Evolutionary conservation across 2,888 invertebrate genomes (phyloP).

Genomic region (Metopia argyrocephala): DNA sequence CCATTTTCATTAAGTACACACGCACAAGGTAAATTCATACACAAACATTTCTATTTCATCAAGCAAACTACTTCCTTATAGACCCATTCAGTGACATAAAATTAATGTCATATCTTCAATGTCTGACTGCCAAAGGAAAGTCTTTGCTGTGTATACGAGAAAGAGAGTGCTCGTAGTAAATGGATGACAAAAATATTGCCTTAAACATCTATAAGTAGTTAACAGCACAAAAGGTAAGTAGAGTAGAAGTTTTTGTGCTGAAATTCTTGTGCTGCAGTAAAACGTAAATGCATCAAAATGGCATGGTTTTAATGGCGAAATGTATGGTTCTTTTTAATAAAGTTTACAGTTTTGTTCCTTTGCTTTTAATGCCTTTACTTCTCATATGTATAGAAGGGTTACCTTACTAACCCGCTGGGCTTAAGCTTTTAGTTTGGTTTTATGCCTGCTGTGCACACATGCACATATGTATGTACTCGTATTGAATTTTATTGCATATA

Average conservation of each 20-base stretch:
- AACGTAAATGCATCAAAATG: constrained; percentile 49
- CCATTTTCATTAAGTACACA: constrained; percentile 18
- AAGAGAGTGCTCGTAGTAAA: background rate
- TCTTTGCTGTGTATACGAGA: background rate
- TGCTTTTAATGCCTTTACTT: constrained; percentile 5
- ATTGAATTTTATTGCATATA: constrained; percentile 17
- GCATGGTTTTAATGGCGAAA: constrained; percentile 52
- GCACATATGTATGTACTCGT: background rate
- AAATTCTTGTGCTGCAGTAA: constrained; percentile 6
- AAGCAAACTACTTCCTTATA: background rate
- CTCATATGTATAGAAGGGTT: background rate
- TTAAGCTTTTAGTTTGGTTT: background rate
- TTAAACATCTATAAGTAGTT: constrained; percentile 44
- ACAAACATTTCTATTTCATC: no score
- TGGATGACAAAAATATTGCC: constrained; percentile 19
- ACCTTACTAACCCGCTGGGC: constrained; percentile 25
- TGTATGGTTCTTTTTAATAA: constrained; percentile 47
- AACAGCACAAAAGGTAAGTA: constrained; percentile 31
- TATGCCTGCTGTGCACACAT: background rate
- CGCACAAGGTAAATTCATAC: no score
- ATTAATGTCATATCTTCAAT: constrained; percentile 28
- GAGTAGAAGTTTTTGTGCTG: background rate
- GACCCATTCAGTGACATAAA: background rate
- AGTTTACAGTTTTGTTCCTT: constrained; percentile 3
- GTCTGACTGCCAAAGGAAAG: constrained; percentile 32